phyloP scores from a whole-genome alignment of 2,888 invertebrate species.

The Conus canariensis region DNA sequence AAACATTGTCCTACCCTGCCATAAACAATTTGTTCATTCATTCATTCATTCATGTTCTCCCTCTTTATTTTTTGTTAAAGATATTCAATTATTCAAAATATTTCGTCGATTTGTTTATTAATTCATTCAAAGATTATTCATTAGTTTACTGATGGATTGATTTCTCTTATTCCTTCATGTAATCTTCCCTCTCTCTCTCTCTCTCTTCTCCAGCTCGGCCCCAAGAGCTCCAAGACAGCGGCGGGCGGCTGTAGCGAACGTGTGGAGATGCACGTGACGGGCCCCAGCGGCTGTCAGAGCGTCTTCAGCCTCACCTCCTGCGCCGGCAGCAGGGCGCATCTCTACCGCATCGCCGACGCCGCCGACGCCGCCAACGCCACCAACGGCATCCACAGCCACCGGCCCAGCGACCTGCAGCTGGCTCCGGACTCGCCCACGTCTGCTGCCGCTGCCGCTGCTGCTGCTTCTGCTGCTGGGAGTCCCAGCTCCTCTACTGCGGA shows the following conservation, averaged over 20 bases:
- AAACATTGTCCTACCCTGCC: background rate
- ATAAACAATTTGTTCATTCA: no score
- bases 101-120: background rate
- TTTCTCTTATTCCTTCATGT: no score
- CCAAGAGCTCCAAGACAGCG: background rate
- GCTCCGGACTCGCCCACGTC: background rate
- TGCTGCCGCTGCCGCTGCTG: background rate
- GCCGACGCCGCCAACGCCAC: slow-evolving; percentile 15
- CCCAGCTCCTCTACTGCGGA: background rate
- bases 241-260: background rate
- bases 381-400: background rate
- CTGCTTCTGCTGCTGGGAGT: background rate
- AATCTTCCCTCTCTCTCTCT: background rate
- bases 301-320: slow-evolving; percentile 50
- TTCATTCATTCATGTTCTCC: background rate
- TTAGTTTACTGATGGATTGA: background rate
- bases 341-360: slow-evolving; percentile 32
- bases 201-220: background rate
- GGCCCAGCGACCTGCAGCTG: background rate
- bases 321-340: slow-evolving; percentile 42
- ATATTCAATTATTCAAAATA: background rate
- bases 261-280: slow-evolving; percentile 43
- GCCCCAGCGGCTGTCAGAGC: slow-evolving; percentile 42
- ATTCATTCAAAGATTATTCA: background rate
- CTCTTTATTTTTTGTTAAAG: background rate